These are phyloP conservation scores for Sebastes fasciatus DNA, from an alignment of 2,113 vertebrate genomes.

Conservation along the genomic window DNA sequence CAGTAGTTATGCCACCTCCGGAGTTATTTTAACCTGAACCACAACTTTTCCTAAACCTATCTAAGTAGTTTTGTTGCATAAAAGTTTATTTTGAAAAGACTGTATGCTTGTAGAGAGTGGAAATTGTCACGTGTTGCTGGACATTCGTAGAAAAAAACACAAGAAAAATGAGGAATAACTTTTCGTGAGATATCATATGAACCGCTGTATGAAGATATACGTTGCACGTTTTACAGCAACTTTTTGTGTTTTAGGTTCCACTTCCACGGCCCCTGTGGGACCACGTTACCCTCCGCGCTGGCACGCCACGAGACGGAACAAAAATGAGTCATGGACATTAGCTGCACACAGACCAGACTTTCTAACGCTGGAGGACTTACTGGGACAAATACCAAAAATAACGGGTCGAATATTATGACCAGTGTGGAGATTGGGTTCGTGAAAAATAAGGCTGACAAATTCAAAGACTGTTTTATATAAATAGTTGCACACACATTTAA, in stretches of 20 bases:
- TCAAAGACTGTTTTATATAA: background rate
- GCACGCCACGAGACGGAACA: conserved; percentile 85
- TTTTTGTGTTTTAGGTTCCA: conserved; percentile 88
- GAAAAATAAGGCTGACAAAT: background rate
- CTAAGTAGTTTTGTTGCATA: too few relatives aligned
- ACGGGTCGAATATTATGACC: background rate
- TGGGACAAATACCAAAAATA: conserved; percentile 8
- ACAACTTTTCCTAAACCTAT: too few relatives aligned
- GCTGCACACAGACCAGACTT: conserved; percentile 18
- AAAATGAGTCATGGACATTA: background rate
- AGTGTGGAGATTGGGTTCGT: background rate
- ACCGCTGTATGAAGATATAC: too few relatives aligned
- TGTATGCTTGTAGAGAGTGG: too few relatives aligned
- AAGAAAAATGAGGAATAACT: too few relatives aligned
- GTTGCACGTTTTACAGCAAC: background rate
- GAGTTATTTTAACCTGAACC: too few relatives aligned
- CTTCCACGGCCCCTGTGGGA: conserved; percentile 93
- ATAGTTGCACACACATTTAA: background rate
- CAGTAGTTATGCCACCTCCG: too few relatives aligned
- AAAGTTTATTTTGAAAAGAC: too few relatives aligned
- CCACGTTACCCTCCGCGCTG: conserved; percentile 90
- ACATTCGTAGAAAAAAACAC: too few relatives aligned
- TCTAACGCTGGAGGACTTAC: conserved; percentile 22
- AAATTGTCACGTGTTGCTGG: too few relatives aligned
- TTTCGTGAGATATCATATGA: too few relatives aligned